Base-by-base conservation (phyloP, 2,113 vertebrate genomes). In the Lophura nycthemera region DNA sequence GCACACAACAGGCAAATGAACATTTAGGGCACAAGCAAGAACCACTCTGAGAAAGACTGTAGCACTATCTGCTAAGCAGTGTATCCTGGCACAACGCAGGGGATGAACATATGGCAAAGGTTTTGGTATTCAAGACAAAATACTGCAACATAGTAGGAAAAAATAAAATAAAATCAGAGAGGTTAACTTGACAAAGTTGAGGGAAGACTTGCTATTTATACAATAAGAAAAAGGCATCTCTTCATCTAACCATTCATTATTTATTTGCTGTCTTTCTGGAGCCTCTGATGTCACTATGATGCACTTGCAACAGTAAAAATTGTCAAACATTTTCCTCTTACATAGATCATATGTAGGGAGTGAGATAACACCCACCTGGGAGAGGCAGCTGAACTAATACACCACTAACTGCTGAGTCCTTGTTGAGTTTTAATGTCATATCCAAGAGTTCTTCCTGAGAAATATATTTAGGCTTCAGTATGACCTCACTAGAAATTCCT, bases 371-470 rank as follows among this genome's bases (percentile, higher is more conserved):
- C 70, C 54, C 93, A 98, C 98, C 98, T 97, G 98, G 98, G 20
- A 98, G 98, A 84, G 99, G 99, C 40, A 99, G 97, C 95, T 99
- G 99, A 94, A 99, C 98, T 89, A 99, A 97, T 87, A 99, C 94
- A 34, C 99, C 99, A 93, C 98, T 99, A 94, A 99, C 98, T 96
- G 95, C 97, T 81, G 98, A 97, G 95, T 99, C 98, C 87, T 97
- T 96, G 95, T 99, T 99, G 97, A 99, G 97, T 70, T 98, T 98
- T 78, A 93, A 98, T 4, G 98, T 99, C 89, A 99, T 66, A 88
- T 98, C 98, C 93, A 99, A 88, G 65, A 99, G 91, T 89, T 99
- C 98, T 91, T 99, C 98, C 94, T 99, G 98, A 86, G 98, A 98
- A 79, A 99, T 91, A 6, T 98, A 98, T 79, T 97, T 97, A 8